Percentiles rank a stretch among this genome's conserved stretches.
Conservation (phyloP, 2,888 invertebrate species). For the Ormyrus labotus region DNA sequence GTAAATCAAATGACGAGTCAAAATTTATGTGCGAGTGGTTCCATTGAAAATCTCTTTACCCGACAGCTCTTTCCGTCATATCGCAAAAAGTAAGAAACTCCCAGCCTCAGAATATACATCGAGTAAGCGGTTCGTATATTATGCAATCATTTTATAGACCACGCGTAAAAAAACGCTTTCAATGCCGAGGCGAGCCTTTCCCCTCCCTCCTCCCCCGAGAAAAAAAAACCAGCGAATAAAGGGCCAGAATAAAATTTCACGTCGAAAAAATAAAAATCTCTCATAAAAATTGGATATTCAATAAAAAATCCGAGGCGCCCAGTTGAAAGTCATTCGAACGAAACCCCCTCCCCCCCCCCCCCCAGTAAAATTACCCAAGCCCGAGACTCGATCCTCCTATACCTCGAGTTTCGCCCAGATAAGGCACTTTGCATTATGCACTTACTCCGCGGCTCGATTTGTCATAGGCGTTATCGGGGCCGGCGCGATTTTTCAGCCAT, state of each 20-base stretch:
- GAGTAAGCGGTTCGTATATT: conserved; percentile 15
- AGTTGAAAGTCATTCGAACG: too few relatives aligned
- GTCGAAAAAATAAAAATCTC: too few relatives aligned
- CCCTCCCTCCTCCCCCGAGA: not conserved
- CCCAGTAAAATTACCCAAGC: too few relatives aligned
- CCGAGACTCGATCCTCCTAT: too few relatives aligned
- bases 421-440: conserved; percentile 17
- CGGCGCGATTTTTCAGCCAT: conserved; percentile 21
- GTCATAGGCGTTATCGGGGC: conserved; percentile 18
- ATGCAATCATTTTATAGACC: conserved; percentile 22
- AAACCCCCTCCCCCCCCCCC: too few relatives aligned
- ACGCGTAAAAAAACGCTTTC: not conserved
- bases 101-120: too few relatives aligned
- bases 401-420: not conserved
- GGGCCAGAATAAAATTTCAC: conserved; percentile 15
- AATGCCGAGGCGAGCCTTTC: not conserved
- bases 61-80: not conserved
- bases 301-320: not conserved
- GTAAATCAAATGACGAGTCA: too few relatives aligned
- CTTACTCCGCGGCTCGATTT: conserved; percentile 21
- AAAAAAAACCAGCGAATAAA: too few relatives aligned
- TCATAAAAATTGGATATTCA: conserved; percentile 31
- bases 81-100: too few relatives aligned
- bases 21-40: too few relatives aligned
- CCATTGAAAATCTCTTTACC: not conserved